Evolutionary conservation across 92 coral and sea anemone species (phyloP).

Genomic region (Epizoanthus ramosus): DNA sequence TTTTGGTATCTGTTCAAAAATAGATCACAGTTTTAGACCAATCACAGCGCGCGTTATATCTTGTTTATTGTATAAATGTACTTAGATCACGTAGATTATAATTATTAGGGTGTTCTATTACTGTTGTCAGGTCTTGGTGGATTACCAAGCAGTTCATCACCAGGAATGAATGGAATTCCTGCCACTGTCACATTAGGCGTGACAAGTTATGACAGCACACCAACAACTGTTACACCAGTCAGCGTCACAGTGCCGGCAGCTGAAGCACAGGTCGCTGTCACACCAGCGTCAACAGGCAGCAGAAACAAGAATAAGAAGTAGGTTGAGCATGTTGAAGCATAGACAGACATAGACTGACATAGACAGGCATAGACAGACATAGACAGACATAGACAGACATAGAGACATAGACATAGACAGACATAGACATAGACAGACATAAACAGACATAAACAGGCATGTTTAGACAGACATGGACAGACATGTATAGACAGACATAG

Average conservation of each 20-base stretch:
- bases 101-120: not conserved
- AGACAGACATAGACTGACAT: too few species aligned
- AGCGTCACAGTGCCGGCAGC: slow-evolving; percentile 77
- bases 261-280: slow-evolving; percentile 78
- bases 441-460: too few species aligned
- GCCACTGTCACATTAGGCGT: slow-evolving; percentile 57
- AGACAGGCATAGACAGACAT: not conserved
- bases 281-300: slow-evolving; percentile 69
- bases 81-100: not conserved
- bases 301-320: slow-evolving; percentile 65
- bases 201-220: slow-evolving; percentile 57
- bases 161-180: slow-evolving; percentile 76
- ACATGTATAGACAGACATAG: too few species aligned
- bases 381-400: slow-evolving; percentile 14
- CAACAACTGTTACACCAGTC: slow-evolving; percentile 70
- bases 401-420: not conserved
- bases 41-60: too few species aligned
- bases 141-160: slow-evolving; percentile 49
- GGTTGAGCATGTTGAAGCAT: not conserved
- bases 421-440: too few species aligned
- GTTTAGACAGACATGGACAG: too few species aligned
- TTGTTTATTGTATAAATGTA: too few species aligned
- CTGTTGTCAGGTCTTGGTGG: slow-evolving; percentile 45
- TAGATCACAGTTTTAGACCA: too few species aligned
- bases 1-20: too few species aligned